Evolutionary conservation across 2,888 invertebrate species (phyloP).

Genomic region (Yponomeuta sedellus): DNA sequence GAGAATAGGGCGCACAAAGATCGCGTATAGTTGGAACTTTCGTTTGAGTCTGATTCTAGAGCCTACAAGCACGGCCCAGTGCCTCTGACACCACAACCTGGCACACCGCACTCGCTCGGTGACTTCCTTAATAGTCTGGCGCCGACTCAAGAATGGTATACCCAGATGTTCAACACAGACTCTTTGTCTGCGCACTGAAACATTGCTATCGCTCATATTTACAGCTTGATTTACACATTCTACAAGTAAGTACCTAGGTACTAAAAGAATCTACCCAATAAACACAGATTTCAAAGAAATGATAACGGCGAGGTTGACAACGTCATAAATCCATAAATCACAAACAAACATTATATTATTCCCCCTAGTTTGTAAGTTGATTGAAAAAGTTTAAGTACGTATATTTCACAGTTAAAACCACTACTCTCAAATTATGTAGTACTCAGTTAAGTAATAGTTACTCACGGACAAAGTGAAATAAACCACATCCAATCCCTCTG

Average conservation of each 20-base stretch:
- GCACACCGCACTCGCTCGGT: conserved; percentile 41
- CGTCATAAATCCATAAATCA: neutral
- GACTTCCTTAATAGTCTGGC: conserved; percentile 35
- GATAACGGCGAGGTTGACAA: neutral
- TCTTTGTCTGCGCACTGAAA: neutral
- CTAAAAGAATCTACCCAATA: too few species aligned
- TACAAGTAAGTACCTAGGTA: neutral
- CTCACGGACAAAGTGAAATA: too few species aligned
- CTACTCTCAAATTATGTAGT: too few species aligned
- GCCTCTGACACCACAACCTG: conserved; percentile 38
- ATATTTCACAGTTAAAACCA: too few species aligned
- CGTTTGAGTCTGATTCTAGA: conserved; percentile 31
- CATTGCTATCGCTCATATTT: neutral
- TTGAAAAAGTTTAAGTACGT: too few species aligned
- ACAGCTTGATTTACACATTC: neutral
- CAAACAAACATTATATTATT: too few species aligned
- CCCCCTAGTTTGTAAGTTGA: too few species aligned
- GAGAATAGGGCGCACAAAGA: conserved; percentile 46
- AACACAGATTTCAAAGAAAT: neutral
- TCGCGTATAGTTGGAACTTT: conserved; percentile 43
- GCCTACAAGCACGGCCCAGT: conserved; percentile 33
- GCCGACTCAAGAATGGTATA: conserved; percentile 29
- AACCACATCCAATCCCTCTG: too few species aligned
- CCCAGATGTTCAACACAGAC: conserved; percentile 23
- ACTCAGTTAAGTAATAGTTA: too few species aligned